Percentiles rank a stretch among this genome's conserved stretches.
phyloP scores from a whole-genome alignment of 92 coral and sea anemone genomes.

The Zoanthus sociatus region DNA sequence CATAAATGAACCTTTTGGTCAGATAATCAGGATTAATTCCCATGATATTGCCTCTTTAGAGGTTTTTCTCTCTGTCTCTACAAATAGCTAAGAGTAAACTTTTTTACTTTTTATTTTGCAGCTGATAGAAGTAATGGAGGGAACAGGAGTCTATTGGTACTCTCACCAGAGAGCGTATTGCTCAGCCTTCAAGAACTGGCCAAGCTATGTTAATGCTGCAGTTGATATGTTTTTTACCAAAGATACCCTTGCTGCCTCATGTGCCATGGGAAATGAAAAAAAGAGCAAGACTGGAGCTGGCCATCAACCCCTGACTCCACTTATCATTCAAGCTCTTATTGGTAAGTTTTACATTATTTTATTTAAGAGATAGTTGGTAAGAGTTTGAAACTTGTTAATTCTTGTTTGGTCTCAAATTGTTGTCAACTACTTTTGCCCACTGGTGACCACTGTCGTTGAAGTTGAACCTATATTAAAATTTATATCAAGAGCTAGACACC shows the following conservation, averaged over 20 bases:
- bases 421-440: too few relatives aligned
- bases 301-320: constrained; percentile 29
- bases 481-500: too few relatives aligned
- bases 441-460: too few relatives aligned
- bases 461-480: too few relatives aligned
- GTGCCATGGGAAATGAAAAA: constrained; percentile 31
- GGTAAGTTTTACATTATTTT: constrained; percentile 10
- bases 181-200: constrained; percentile 10
- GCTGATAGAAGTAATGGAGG: constrained; percentile 37
- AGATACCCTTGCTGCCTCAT: constrained; percentile 7
- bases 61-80: constrained; percentile 9
- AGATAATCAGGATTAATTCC: background rate
- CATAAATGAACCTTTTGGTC: background rate
- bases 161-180: constrained; percentile 51
- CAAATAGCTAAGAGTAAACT: constrained; percentile 43
- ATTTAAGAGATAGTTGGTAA: background rate
- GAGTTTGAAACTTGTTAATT: too few relatives aligned
- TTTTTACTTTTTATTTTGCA: constrained; percentile 5
- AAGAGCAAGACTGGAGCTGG: background rate
- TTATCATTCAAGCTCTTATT: constrained; percentile 34
- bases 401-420: too few relatives aligned
- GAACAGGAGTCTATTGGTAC: constrained; percentile 28
- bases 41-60: constrained; percentile 8
- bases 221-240: constrained; percentile 36
- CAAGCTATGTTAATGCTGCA: constrained; percentile 33